Conservation (phyloP, 2,797 vertebrate genomes). For the Hippopotamyrus pictus region DNA sequence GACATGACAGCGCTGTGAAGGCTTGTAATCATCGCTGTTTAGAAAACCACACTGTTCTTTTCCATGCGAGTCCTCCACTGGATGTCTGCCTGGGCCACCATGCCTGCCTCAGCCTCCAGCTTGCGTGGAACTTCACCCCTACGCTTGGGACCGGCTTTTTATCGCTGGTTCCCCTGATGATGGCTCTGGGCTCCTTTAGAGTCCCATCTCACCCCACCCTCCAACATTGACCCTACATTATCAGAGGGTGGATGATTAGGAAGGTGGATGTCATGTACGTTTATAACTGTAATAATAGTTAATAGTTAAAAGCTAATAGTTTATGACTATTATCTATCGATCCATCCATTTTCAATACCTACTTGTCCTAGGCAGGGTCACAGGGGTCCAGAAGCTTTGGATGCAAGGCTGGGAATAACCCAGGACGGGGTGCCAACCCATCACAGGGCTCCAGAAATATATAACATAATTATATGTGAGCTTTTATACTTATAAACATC, state of each 20-base stretch:
- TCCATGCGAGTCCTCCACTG: background rate
- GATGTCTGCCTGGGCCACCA: background rate
- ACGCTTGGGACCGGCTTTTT: background rate
- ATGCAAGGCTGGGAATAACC: background rate
- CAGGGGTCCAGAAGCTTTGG: background rate
- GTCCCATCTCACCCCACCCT: background rate
- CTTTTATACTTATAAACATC: background rate
- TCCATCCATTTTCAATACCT: background rate
- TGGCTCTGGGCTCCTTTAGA: background rate
- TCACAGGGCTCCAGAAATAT: background rate
- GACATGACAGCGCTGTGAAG: background rate
- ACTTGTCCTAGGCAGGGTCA: background rate
- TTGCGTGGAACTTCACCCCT: background rate
- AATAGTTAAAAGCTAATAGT: background rate
- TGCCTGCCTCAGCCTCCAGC: background rate
- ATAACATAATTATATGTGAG: background rate
- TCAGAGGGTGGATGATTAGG: background rate
- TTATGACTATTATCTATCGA: background rate
- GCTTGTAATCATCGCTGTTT: background rate
- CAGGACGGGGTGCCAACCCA: background rate
- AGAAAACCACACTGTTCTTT: background rate
- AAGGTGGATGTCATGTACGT: background rate
- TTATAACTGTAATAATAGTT: background rate
- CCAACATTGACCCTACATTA: background rate
- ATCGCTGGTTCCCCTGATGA: background rate